These are phyloP conservation scores for Stenodera caucasica DNA, from an alignment of 2,888 invertebrate genomes.

Conservation along the genomic window DNA sequence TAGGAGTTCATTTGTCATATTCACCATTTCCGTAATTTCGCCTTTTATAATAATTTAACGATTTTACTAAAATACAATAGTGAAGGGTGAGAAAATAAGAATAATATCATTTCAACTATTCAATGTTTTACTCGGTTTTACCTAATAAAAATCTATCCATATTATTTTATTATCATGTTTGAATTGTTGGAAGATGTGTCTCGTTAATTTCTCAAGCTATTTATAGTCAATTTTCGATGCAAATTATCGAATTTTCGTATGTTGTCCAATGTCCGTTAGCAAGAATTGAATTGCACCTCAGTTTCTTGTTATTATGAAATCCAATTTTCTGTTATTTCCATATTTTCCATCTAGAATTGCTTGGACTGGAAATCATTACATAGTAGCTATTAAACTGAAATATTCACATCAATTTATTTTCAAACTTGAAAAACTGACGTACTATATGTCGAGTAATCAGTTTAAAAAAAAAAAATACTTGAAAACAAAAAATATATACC, in stretches of 20 bases:
- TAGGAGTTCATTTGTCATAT: conserved; percentile 43
- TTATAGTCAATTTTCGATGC: background rate
- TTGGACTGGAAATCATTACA: conserved; percentile 39
- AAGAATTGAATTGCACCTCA: background rate
- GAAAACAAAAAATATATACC: conserved; percentile 22
- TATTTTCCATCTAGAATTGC: conserved; percentile 36
- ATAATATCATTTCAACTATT: background rate
- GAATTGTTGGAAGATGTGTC: background rate
- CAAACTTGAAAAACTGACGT: conserved; percentile 32
- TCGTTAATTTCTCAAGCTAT: background rate
- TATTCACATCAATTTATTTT: conserved; percentile 44
- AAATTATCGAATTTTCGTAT: background rate
- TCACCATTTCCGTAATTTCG: conserved; percentile 42
- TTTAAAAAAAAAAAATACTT: conserved; percentile 21
- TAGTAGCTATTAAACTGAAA: conserved; percentile 43
- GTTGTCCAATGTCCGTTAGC: background rate
- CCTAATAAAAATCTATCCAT: background rate
- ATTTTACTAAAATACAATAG: conserved; percentile 5
- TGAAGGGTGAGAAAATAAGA: background rate
- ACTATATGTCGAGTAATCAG: background rate
- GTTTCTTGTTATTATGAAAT: conserved; percentile 22
- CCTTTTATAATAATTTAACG: conserved; percentile 38
- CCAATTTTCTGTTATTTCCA: conserved; percentile 41
- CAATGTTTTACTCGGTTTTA: too few species aligned
- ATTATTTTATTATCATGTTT: background rate